Conservation (phyloP, 2,888 invertebrate genomes). For the Patella caerulea region DNA sequence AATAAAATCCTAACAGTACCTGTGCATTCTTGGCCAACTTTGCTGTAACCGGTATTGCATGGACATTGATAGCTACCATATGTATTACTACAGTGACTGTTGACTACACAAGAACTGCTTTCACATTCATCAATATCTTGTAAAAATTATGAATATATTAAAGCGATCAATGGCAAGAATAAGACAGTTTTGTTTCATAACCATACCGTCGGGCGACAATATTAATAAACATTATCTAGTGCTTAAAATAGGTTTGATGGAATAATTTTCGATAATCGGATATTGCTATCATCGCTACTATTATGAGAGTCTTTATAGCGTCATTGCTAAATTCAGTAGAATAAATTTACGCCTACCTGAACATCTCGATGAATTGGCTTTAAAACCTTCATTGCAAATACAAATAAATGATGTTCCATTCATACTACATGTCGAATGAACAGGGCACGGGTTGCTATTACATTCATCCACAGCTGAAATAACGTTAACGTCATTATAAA, state of each 20-base stretch:
- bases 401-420: conserved; percentile 36
- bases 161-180: too few species aligned
- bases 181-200: too few species aligned
- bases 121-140: conserved; percentile 40
- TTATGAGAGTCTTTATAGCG: too few species aligned
- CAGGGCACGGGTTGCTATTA: conserved; percentile 31
- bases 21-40: conserved; percentile 24
- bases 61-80: conserved; percentile 35
- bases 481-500: too few species aligned
- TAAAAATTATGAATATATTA: neutral
- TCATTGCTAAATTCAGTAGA: neutral
- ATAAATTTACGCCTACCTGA: conserved; percentile 17
- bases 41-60: conserved; percentile 38
- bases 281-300: too few species aligned
- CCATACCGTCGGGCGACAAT: too few species aligned
- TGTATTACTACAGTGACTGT: conserved; percentile 37
- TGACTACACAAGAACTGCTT: conserved; percentile 22
- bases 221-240: too few species aligned
- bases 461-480: conserved; percentile 37
- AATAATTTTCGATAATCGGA: too few species aligned
- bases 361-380: conserved; percentile 13
- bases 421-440: conserved; percentile 36
- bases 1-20: conserved; percentile 18
- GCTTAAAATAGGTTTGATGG: too few species aligned
- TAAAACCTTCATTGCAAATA: conserved; percentile 34